phyloP scores from a whole-genome alignment of 2,113 vertebrate species.

The Nycticorax nycticorax region DNA sequence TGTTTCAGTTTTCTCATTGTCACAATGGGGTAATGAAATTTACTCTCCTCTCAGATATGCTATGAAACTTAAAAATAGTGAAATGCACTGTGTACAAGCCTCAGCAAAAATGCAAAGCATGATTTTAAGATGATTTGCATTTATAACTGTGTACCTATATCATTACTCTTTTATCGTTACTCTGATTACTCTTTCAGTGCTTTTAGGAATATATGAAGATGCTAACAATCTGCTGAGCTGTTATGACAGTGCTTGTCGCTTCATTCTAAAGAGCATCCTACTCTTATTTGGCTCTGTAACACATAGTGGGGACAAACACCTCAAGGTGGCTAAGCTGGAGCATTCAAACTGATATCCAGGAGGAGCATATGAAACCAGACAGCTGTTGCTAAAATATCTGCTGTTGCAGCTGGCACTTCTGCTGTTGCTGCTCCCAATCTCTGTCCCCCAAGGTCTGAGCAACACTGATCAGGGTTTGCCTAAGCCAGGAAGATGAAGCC shows the following conservation, averaged over 20 bases:
- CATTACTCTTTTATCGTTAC: background rate
- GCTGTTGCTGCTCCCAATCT: background rate
- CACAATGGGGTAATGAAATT: background rate
- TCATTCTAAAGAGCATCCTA: background rate
- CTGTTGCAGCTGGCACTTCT: background rate
- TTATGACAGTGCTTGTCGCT: background rate
- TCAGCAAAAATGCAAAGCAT: background rate
- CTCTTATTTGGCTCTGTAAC: background rate
- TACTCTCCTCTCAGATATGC: background rate
- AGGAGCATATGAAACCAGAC: background rate
- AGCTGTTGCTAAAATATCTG: slow-evolving; percentile 54
- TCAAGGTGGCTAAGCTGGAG: background rate
- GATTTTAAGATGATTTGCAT: background rate
- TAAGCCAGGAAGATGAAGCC: slow-evolving; percentile 18
- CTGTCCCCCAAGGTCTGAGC: background rate
- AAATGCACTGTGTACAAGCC: background rate
- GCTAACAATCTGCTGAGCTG: background rate
- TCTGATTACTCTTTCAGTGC: background rate
- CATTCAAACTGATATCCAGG: background rate
- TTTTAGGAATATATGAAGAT: background rate
- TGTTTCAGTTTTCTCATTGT: background rate
- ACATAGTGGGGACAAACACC: background rate
- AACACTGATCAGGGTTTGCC: background rate
- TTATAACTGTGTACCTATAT: background rate
- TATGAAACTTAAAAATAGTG: background rate